Base-by-base conservation (phyloP, 92 coral and sea anemone genomes). In the Ricordea florida region DNA sequence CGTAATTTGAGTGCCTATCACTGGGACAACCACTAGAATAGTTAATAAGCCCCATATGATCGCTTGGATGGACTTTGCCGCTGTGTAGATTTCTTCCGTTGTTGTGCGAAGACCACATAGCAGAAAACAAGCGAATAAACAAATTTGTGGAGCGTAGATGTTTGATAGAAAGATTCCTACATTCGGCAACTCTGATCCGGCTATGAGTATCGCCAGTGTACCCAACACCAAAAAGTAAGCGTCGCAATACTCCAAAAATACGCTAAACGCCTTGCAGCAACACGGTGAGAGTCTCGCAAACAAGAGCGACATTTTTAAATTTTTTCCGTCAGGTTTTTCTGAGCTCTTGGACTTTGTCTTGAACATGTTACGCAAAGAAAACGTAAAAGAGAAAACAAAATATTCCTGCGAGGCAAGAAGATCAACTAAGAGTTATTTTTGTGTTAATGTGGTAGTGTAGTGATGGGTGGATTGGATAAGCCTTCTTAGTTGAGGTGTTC, bases 51-150 rank as follows among this genome's bases (percentile, higher is more conserved):
- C 89, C 97, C 97, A 92, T 14, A 67, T 52, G 34, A 85, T 69
- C 1, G 91, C 98, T 34, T 73, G 78, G 89, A 88, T 88, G 18
- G 89, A 76, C 66, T 88, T 82, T 2, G 89, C 26, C 17, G 82
- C 98, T 9, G 28, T 60, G 4, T 49, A 48, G 1, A 92, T 28
- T 10, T 92, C 97, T 4, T 80, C 89, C 16, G 68, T 70, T 63
- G 56, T 94, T 22, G 82, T 88, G 63, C 93, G 92, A n/a, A 96
- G 76, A 21, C 99, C 99, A 20, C 81, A 76, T 0, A 88, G 47
- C 2, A 91, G 50, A 32, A 87, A 91, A 16, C 79, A 46, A 18
- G 75, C 31, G 5, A 60, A 79, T 2, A 79, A 37, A 34, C 90
- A 68, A 17, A 82, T 52, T 74, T 87, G 27, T 2, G 86, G 72